Conservation (phyloP, 2,113 vertebrate species). For the Anoura caudifer region DNA sequence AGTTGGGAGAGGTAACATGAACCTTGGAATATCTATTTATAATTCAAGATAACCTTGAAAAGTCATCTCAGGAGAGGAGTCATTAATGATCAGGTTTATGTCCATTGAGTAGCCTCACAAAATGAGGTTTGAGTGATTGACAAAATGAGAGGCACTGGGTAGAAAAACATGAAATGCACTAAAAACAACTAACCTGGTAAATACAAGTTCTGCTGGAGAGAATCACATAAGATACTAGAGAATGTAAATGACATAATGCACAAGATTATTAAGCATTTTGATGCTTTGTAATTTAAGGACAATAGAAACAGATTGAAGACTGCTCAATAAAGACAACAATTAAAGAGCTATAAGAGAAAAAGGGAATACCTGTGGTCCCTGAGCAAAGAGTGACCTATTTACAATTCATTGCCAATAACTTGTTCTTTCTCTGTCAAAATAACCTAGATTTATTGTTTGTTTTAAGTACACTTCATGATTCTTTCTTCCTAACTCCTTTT, state of each 20-base stretch:
- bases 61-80: background rate
- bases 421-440: background rate
- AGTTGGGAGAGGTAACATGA: constrained; percentile 58
- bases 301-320: background rate
- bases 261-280: background rate
- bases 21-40: constrained; percentile 55
- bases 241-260: background rate
- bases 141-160: background rate
- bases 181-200: background rate
- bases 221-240: background rate
- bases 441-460: background rate
- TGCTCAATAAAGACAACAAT: background rate
- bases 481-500: background rate
- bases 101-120: background rate
- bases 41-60: constrained; percentile 64
- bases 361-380: background rate
- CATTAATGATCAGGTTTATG: background rate
- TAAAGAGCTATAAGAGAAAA: background rate
- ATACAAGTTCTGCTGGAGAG: background rate
- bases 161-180: background rate
- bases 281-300: background rate
- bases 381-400: background rate
- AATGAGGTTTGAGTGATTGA: background rate
- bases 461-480: background rate
- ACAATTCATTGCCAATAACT: background rate